These are phyloP conservation scores for Littorina saxatilis DNA, from an alignment of 1,140 invertebrate genomes.

Conservation along the genomic window DNA sequence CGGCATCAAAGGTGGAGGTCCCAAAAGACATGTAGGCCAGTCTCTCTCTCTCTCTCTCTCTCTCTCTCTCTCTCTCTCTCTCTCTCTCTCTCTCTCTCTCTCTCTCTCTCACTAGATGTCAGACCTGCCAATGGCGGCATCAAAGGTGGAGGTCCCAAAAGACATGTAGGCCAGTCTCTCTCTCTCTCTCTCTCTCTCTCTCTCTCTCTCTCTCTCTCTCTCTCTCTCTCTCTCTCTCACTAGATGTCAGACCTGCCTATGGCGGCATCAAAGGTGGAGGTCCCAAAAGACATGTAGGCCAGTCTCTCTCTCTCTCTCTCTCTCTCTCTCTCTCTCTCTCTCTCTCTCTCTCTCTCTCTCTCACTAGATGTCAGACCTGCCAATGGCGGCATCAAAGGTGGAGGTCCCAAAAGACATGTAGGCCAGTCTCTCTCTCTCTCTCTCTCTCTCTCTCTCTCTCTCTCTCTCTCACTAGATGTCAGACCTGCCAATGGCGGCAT, in stretches of 20 bases:
- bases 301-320: no score
- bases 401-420: neutral
- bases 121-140: constrained; percentile 24
- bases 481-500: constrained; percentile 24
- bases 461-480: no score
- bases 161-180: constrained; percentile 24
- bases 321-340: no score
- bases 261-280: neutral
- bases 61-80: no score
- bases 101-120: no score
- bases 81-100: no score
- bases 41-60: no score
- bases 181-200: no score
- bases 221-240: neutral
- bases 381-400: neutral
- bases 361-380: neutral
- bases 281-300: constrained; percentile 1
- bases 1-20: neutral
- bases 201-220: no score
- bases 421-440: neutral
- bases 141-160: neutral
- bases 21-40: constrained; percentile 1
- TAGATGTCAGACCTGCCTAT: neutral
- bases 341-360: neutral
- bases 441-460: no score